Conservation (phyloP, 2,888 invertebrate genomes). For the Noctua comes region DNA sequence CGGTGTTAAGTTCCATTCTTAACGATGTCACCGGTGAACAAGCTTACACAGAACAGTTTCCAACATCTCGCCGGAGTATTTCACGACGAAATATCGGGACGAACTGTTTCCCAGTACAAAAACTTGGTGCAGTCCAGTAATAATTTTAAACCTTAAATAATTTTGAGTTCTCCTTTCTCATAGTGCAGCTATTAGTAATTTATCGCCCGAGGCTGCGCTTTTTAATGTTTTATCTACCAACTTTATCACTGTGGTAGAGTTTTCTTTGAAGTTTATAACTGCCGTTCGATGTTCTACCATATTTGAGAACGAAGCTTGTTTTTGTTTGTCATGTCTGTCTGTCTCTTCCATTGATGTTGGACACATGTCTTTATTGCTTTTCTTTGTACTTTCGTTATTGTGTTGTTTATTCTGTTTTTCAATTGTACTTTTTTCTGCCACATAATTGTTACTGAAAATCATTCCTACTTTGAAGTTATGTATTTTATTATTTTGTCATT, state of each 20-base stretch:
- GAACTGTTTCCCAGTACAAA: constrained; percentile 28
- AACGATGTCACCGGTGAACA: constrained; percentile 17
- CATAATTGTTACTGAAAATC: background rate
- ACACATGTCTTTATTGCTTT: constrained; percentile 26
- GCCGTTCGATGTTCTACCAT: constrained; percentile 43
- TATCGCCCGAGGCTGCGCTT: constrained; percentile 35
- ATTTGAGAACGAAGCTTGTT: constrained; percentile 24
- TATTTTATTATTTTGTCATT: background rate
- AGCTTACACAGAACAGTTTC: constrained; percentile 23
- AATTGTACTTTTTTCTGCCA: background rate
- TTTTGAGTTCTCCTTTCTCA: constrained; percentile 24
- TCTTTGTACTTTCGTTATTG: constrained; percentile 15
- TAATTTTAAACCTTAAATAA: constrained; percentile 52
- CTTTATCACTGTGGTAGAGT: constrained; percentile 44
- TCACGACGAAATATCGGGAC: constrained; percentile 17
- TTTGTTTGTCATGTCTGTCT: constrained; percentile 17
- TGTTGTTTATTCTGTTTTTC: background rate
- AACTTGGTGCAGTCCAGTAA: constrained; percentile 39
- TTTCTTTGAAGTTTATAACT: constrained; percentile 53
- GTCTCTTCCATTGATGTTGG: constrained; percentile 23
- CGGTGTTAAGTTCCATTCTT: background rate
- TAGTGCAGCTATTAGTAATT: constrained; percentile 17
- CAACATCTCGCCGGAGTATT: background rate
- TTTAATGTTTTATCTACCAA: constrained; percentile 48
- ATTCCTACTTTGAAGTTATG: background rate